Conservation (phyloP, 2,797 vertebrate species). For the Sebastes ruberrimus region DNA sequence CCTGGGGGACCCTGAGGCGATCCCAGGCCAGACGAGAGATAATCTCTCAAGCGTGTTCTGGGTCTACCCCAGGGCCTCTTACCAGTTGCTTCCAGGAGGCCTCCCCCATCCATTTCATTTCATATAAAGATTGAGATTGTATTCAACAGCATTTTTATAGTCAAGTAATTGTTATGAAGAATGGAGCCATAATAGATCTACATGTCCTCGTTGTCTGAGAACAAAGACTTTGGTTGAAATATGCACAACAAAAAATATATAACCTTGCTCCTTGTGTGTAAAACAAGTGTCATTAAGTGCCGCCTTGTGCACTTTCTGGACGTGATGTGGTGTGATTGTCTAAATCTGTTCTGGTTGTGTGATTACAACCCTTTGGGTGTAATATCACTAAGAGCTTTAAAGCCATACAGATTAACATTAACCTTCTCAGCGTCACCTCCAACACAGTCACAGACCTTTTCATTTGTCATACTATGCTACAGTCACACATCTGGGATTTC, state of each 20-base stretch:
- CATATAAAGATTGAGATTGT: background rate
- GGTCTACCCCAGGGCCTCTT: too few species aligned
- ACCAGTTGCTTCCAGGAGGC: too few species aligned
- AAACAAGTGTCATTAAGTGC: slow-evolving; percentile 4
- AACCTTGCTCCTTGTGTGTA: background rate
- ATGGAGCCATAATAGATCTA: background rate
- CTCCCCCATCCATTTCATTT: background rate
- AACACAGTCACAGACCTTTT: slow-evolving; percentile 19
- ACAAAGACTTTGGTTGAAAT: background rate
- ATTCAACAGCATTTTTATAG: background rate
- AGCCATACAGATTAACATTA: slow-evolving; percentile 39
- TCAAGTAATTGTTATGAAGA: background rate
- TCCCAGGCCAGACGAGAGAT: too few species aligned
- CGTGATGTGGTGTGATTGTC: slow-evolving; percentile 7
- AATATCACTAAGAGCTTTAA: slow-evolving; percentile 43
- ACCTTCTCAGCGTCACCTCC: slow-evolving; percentile 30
- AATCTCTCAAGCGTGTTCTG: too few species aligned
- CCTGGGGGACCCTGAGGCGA: too few species aligned
- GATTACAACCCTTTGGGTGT: slow-evolving; percentile 25
- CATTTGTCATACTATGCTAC: background rate
- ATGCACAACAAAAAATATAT: background rate
- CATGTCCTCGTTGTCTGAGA: background rate
- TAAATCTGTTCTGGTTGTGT: slow-evolving; percentile 27
- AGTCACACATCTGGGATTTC: background rate
- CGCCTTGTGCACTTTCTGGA: slow-evolving; percentile 13